phyloP scores from a whole-genome alignment of 2,113 vertebrate species.

The Emydocephalus ijimae region DNA sequence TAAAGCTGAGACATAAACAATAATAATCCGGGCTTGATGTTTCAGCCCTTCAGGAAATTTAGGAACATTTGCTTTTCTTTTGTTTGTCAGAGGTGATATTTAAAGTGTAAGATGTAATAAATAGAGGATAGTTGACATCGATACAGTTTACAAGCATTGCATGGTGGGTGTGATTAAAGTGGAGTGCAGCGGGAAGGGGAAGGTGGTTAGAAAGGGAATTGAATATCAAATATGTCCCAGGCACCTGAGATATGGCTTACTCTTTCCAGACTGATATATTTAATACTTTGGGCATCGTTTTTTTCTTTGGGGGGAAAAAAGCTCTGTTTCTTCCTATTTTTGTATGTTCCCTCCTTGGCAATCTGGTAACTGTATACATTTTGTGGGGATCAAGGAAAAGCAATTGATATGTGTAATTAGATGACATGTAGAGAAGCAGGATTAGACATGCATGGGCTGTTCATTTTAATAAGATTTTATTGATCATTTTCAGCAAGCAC shows the following conservation, averaged over 20 bases:
- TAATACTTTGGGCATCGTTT: constrained; percentile 48
- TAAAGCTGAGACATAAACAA: constrained; percentile 93
- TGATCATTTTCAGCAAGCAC: constrained; percentile 56
- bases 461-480: constrained; percentile 63
- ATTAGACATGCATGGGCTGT: constrained; percentile 59
- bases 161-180: constrained; percentile 74
- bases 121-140: constrained; percentile 74
- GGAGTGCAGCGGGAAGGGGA: constrained; percentile 27
- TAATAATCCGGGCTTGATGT: constrained; percentile 89
- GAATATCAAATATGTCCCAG: constrained; percentile 69
- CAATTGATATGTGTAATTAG: constrained; percentile 64
- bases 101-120: constrained; percentile 80
- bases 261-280: constrained; percentile 52
- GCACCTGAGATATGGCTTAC: constrained; percentile 60
- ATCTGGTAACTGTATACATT: constrained; percentile 30
- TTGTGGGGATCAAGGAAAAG: constrained; percentile 42
- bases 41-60: constrained; percentile 87
- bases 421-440: constrained; percentile 57
- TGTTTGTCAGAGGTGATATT: constrained; percentile 89
- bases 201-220: constrained; percentile 43
- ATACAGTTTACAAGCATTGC: constrained; percentile 68
- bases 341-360: background rate
- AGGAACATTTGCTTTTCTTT: constrained; percentile 85
- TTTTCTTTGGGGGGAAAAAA: constrained; percentile 44
- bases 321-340: constrained; percentile 40